Conservation (phyloP, 2,113 vertebrate species). For the Notiomystis cincta region DNA sequence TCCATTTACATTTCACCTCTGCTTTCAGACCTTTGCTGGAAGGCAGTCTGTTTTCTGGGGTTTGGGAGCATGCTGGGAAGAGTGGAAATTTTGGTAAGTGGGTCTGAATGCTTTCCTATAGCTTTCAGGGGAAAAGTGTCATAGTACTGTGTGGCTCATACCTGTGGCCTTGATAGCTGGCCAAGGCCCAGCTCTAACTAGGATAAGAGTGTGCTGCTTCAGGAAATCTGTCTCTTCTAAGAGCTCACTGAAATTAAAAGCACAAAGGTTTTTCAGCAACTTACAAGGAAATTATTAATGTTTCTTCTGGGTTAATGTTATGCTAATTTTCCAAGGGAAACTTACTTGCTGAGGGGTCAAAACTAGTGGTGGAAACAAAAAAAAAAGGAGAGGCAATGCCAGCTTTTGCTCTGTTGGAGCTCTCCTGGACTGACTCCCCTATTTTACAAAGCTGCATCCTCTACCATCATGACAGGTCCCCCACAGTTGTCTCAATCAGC, state of each 20-base stretch:
- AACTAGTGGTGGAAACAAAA: not conserved
- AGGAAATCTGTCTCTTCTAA: not conserved
- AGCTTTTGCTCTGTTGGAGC: not conserved
- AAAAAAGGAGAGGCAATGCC: not conserved
- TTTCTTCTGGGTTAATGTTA: not conserved
- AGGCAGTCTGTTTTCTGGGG: not conserved
- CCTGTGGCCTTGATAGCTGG: not conserved
- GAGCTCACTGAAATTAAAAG: not conserved
- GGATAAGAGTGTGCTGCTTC: not conserved
- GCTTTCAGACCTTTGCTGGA: not conserved
- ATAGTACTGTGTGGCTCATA: not conserved
- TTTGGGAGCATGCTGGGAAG: not conserved
- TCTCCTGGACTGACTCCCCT: not conserved
- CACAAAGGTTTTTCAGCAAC: not conserved
- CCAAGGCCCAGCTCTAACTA: not conserved
- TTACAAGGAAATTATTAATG: not conserved
- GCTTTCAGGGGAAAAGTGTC: not conserved
- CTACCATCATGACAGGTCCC: not conserved
- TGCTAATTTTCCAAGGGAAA: not conserved
- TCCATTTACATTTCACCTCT: not conserved
- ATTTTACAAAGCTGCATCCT: not conserved
- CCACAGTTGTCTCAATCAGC: not conserved
- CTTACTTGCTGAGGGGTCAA: not conserved
- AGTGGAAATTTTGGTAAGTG: not conserved
- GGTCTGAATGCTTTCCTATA: not conserved